Percentiles rank a stretch among this genome's conserved stretches.
Conservation (phyloP, 2,888 invertebrate species). For the Rhagonycha fulva region DNA sequence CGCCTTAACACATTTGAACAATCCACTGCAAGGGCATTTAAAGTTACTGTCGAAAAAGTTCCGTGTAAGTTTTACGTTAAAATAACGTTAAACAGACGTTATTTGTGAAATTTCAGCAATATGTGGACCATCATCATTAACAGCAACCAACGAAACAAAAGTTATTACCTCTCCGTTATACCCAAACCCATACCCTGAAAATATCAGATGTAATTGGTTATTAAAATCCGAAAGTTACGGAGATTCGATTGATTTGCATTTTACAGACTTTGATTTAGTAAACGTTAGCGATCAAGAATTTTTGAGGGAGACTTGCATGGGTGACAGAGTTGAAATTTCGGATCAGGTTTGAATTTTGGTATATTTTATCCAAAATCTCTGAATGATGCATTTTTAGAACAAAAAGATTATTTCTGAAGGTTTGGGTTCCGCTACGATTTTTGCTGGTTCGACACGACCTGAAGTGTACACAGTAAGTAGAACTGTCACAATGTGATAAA, state of each 20-base stretch:
- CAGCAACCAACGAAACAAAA: conserved; percentile 51
- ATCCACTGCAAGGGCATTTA: conserved; percentile 67
- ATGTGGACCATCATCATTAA: conserved; percentile 62
- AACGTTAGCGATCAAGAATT: conserved; percentile 47
- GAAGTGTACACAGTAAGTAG: conserved; percentile 34
- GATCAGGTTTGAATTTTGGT: conserved; percentile 50
- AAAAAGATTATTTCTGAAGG: conserved; percentile 50
- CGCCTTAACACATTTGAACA: conserved; percentile 63
- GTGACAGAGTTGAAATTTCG: conserved; percentile 57
- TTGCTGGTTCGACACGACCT: conserved; percentile 42
- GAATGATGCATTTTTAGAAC: conserved; percentile 34
- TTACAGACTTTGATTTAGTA: conserved; percentile 63
- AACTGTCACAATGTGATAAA: background rate
- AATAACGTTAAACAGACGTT: too few relatives aligned
- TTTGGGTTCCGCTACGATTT: conserved; percentile 53
- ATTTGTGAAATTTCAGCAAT: conserved; percentile 50
- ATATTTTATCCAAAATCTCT: background rate
- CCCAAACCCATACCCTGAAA: conserved; percentile 62
- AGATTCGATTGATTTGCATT: conserved; percentile 56
- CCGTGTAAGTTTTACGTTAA: conserved; percentile 54
- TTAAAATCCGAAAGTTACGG: conserved; percentile 48
- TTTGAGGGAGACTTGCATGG: conserved; percentile 50
- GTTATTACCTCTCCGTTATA: conserved; percentile 63
- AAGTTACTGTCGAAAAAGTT: conserved; percentile 59
- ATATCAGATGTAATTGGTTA: conserved; percentile 63